phyloP scores from a whole-genome alignment of 2,797 vertebrate genomes.

The Sitta carolinensis region DNA sequence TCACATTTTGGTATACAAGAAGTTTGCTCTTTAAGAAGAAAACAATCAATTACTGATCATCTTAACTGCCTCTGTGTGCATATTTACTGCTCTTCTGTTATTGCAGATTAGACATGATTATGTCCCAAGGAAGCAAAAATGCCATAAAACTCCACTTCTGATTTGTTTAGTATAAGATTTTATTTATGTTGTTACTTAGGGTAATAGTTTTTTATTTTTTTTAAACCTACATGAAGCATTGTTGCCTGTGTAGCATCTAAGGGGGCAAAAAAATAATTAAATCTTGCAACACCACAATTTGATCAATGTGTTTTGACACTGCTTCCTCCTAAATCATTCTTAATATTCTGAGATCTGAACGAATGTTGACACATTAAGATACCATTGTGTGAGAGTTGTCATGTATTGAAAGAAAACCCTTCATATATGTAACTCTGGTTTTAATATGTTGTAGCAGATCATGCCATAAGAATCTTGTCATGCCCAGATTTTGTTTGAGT shows the following conservation, averaged over 20 bases:
- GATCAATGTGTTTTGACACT: conserved; percentile 29
- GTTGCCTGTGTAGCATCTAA: not conserved
- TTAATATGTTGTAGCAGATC: not conserved
- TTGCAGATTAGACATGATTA: not conserved
- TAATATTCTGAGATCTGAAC: conserved; percentile 12
- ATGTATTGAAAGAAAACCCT: not conserved
- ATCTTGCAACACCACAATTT: not conserved
- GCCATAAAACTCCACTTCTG: not conserved
- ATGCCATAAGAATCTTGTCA: not conserved
- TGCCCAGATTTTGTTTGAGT: not conserved
- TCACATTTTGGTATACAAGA: not conserved
- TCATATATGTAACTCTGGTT: not conserved
- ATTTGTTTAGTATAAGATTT: not conserved
- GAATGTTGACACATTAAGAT: not conserved
- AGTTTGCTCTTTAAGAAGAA: conserved; percentile 40
- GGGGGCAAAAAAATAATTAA: not conserved
- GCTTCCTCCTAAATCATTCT: conserved; percentile 16
- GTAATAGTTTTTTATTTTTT: not conserved
- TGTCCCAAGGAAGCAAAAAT: not conserved
- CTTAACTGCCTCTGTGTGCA: not conserved
- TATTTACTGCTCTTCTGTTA: not conserved
- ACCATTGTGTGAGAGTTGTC: not conserved
- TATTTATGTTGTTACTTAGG: not conserved
- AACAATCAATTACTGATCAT: conserved; percentile 44
- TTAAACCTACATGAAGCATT: not conserved